Evolutionary conservation across 1,140 invertebrate genomes (phyloP).

Genomic region (Asbolus verrucosus): DNA sequence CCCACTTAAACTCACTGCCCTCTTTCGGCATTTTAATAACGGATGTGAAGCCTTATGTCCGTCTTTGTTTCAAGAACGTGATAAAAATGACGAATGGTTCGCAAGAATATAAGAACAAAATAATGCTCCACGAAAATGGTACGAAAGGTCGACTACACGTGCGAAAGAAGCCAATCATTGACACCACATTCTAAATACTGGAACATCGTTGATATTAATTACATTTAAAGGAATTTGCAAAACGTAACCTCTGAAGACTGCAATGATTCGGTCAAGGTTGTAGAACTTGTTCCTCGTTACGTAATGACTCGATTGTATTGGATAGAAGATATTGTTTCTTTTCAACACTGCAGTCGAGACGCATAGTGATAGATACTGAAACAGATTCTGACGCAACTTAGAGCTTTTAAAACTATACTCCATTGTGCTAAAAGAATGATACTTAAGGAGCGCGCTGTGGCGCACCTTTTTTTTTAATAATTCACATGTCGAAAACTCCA

Average conservation of each 20-base stretch:
- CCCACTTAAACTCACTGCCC: conserved; percentile 27
- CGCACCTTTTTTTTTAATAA: too few species aligned
- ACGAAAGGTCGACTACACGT: conserved; percentile 27
- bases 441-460: conserved; percentile 1
- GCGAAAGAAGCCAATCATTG: background rate
- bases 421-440: too few species aligned
- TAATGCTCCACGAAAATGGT: conserved; percentile 32
- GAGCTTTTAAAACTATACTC: too few species aligned
- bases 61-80: conserved; percentile 30
- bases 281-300: conserved; percentile 32
- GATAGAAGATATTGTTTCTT: too few species aligned
- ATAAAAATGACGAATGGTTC: background rate
- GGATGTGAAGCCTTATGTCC: conserved; percentile 1
- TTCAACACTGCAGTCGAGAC: too few species aligned
- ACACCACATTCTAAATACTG: background rate
- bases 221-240: conserved; percentile 16
- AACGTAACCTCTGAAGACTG: background rate
- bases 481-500: too few species aligned
- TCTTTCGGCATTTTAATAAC: conserved; percentile 21
- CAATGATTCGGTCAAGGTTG: conserved; percentile 36
- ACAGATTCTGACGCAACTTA: background rate
- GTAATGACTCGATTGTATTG: too few species aligned
- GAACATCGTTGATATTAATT: background rate
- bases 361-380: too few species aligned
- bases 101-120: conserved; percentile 22